Conservation (phyloP, 2,888 invertebrate species). For the Pristionchus entomophagus region DNA sequence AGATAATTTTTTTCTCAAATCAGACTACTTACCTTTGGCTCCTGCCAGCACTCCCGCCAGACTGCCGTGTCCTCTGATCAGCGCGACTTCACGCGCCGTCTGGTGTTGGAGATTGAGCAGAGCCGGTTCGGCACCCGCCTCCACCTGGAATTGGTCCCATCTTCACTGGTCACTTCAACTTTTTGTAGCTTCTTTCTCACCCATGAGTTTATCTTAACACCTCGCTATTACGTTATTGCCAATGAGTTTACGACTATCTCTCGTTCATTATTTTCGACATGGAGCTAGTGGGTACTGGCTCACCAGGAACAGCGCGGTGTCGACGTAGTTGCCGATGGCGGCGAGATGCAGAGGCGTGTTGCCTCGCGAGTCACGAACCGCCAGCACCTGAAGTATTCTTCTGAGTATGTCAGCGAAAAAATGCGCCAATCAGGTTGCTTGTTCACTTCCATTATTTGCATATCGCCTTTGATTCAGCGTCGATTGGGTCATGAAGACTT, state of each 20-base stretch:
- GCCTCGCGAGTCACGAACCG: conserved; percentile 66
- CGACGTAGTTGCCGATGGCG: conserved; percentile 67
- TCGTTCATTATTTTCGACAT: too few species aligned
- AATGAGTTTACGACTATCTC: too few species aligned
- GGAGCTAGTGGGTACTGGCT: too few species aligned
- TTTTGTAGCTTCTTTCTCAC: too few species aligned
- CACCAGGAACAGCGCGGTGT: conserved; percentile 66
- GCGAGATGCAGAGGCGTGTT: conserved; percentile 74
- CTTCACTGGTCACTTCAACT: too few species aligned
- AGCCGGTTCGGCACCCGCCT: conserved; percentile 66
- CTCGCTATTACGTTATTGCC: too few species aligned
- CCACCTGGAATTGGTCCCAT: conserved; percentile 54
- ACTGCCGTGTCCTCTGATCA: conserved; percentile 58
- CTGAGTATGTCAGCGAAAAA: too few species aligned
- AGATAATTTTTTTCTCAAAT: too few species aligned
- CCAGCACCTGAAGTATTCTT: conserved; percentile 55
- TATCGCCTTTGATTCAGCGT: too few species aligned
- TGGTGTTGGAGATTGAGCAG: conserved; percentile 63
- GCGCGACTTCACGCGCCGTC: conserved; percentile 64
- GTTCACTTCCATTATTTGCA: too few species aligned
- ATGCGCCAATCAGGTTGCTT: too few species aligned
- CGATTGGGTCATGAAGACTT: not conserved
- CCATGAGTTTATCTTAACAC: too few species aligned
- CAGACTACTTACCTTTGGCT: conserved; percentile 49
- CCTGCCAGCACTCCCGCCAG: conserved; percentile 58